These are phyloP conservation scores for Rhynchophorus ferrugineus DNA, from an alignment of 1,140 invertebrate genomes.

Conservation along the genomic window DNA sequence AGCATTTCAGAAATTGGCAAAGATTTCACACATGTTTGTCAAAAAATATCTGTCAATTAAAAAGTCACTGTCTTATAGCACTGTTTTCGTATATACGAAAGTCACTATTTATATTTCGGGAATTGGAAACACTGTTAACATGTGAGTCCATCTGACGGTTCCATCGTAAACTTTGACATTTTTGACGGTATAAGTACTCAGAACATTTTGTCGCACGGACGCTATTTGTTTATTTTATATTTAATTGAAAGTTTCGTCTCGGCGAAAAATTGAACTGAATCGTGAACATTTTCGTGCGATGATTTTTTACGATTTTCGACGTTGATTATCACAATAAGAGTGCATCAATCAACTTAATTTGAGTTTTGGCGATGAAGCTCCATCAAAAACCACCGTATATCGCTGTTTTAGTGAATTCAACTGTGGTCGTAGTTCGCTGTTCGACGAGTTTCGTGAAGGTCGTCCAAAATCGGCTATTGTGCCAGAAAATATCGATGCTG, in stretches of 20 bases:
- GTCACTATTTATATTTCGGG: not conserved
- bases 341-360: not conserved
- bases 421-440: no score
- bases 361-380: not conserved
- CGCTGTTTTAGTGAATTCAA: no score
- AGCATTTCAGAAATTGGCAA: no score
- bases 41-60: no score
- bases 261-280: not conserved
- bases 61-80: not conserved
- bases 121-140: not conserved
- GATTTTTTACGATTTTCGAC: not conserved
- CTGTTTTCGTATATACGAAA: not conserved
- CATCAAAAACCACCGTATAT: no score
- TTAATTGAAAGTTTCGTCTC: not conserved
- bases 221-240: no score
- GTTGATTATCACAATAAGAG: not conserved
- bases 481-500: no score
- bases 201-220: not conserved
- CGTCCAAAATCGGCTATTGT: no score
- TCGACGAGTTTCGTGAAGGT: no score
- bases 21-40: no score
- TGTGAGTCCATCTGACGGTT: not conserved
- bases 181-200: not conserved
- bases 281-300: not conserved
- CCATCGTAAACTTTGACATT: not conserved